Evolutionary conservation across 2,888 invertebrate species (phyloP).

Genomic region (Trichogramma dendrolimi): DNA sequence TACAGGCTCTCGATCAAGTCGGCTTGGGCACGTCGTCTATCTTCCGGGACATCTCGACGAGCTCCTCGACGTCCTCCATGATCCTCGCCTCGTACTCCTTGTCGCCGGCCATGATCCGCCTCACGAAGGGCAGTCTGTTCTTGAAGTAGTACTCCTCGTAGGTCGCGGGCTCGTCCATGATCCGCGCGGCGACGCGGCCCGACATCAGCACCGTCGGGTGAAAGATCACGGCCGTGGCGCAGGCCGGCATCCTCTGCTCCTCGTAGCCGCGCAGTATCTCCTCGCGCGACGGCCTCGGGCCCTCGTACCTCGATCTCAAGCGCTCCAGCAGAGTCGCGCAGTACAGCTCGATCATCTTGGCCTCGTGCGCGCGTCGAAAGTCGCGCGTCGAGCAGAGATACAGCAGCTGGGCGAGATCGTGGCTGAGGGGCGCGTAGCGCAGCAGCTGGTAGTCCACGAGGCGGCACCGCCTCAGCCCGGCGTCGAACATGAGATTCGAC

Average conservation of each 20-base stretch:
- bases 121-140: conserved; percentile 35
- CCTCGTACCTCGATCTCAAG: conserved; percentile 44
- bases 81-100: conserved; percentile 36
- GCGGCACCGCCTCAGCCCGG: not conserved
- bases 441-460: conserved; percentile 22
- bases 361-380: conserved; percentile 8
- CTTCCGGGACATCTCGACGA: conserved; percentile 29
- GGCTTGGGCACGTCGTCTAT: conserved; percentile 23
- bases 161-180: conserved; percentile 34
- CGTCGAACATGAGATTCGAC: conserved; percentile 18
- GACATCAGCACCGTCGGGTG: conserved; percentile 42
- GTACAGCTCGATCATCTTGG: conserved; percentile 13
- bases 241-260: conserved; percentile 41
- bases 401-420: conserved; percentile 20
- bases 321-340: conserved; percentile 13
- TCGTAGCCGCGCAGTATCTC: conserved; percentile 40
- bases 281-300: conserved; percentile 39
- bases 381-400: conserved; percentile 11
- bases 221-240: conserved; percentile 39
- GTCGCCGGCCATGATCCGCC: conserved; percentile 36
- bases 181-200: conserved; percentile 30
- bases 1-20: not conserved
- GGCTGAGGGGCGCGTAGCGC: conserved; percentile 19
- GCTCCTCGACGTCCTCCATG: conserved; percentile 35
- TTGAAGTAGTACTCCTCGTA: conserved; percentile 33